Base-by-base conservation (phyloP, 2,888 invertebrate species). In the Pantelozetes paolii region DNA sequence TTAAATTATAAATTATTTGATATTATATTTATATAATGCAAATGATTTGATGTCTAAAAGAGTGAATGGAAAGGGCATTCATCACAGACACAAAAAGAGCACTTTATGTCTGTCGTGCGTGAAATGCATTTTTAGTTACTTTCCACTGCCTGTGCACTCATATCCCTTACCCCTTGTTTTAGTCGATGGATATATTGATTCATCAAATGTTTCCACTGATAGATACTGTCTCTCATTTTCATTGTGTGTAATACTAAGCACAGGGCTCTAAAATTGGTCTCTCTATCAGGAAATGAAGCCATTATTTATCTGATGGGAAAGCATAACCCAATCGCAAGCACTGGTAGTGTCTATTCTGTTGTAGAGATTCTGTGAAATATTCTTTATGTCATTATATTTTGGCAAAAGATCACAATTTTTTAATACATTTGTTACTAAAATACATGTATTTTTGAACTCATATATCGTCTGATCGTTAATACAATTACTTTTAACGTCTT, bases 201-300 rank as follows among this genome's bases (percentile, higher is more conserved):
- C 15, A 30, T 57, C 57, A 28, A n/a, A 20, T 57, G 28, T 26
- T 30, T 57, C 23, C 20, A 13, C 54, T 64, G 62, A 64, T 36
- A 20, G n/a, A 32, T n/a, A 11, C 20, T 18, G 62, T 64, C 36
- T 64, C 62, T 64, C 62, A 59, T 64, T 64, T 62, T 64, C 62
- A 64, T 64, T 64, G 62, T 62, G n/a, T 64, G n/a, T n/a, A n/a
- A n/a, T n/a, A n/a, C n/a, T n/a, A n/a, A n/a, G n/a, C n/a, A n/a
- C n/a, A n/a, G 42, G 67, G 26, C 45, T 69, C 42, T 28, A 69
- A 69, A 69, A 69, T 69, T 45, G 69, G 69, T 69, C 42, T 9
- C 69, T 36, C 26, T 42, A 45, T 69, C 69, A 69, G 69, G 69
- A 69, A 69, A 69, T 69, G 69, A 69, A 69, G 69, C 69, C 69